These are phyloP conservation scores for Bergia puertoricense DNA, from an alignment of 92 coral and sea anemone genomes.

Conservation along the genomic window DNA sequence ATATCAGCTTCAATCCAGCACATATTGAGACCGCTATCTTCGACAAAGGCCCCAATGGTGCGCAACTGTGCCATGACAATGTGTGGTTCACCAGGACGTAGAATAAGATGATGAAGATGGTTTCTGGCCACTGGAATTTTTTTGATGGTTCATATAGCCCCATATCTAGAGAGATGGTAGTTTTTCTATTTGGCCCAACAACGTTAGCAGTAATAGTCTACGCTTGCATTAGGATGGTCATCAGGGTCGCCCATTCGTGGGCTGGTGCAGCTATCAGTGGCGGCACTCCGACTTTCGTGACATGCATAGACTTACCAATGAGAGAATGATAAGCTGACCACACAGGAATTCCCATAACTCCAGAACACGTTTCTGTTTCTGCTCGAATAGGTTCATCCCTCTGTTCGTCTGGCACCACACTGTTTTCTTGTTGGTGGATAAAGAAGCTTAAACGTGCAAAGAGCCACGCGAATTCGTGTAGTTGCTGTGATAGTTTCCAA, in stretches of 20 bases:
- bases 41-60: constrained; percentile 27
- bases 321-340: constrained; percentile 65
- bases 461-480: too few species aligned
- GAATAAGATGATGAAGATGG: constrained; percentile 11
- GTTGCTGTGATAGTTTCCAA: too few species aligned
- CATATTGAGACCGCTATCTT: constrained; percentile 17
- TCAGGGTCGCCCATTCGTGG: constrained; percentile 55
- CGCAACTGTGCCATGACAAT: constrained; percentile 22
- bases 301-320: constrained; percentile 2
- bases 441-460: too few species aligned
- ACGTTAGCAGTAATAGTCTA: constrained; percentile 1
- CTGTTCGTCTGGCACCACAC: not conserved
- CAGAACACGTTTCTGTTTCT: too few species aligned
- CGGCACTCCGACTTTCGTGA: constrained; percentile 41
- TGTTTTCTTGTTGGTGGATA: not conserved
- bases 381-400: not conserved
- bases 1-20: constrained; percentile 59
- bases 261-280: constrained; percentile 56
- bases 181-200: constrained; percentile 28
- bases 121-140: constrained; percentile 34
- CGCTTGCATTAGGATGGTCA: constrained; percentile 53
- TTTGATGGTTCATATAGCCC: constrained; percentile 35
- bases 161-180: constrained; percentile 26
- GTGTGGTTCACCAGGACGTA: constrained; percentile 45
- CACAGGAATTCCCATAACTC: constrained; percentile 25